These are phyloP conservation scores for Molanna angustata DNA, from an alignment of 2,888 invertebrate genomes.

Conservation along the genomic window DNA sequence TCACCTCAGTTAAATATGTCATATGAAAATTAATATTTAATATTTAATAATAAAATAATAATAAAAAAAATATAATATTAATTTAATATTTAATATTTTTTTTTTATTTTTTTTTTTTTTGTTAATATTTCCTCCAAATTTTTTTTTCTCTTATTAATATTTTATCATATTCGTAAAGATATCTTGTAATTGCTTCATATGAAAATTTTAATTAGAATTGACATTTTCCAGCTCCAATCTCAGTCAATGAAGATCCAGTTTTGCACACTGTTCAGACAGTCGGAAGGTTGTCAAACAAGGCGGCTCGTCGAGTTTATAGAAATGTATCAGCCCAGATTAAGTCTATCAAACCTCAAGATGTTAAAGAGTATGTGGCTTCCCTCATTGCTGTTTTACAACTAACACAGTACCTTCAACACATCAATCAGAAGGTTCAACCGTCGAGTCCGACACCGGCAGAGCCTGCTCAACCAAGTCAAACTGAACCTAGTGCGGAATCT, in stretches of 20 bases:
- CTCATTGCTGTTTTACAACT: slow-evolving; percentile 48
- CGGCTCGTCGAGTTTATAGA: slow-evolving; percentile 67
- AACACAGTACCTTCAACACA: slow-evolving; percentile 48
- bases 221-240: slow-evolving; percentile 56
- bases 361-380: slow-evolving; percentile 50
- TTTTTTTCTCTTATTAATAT: too few species aligned
- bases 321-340: slow-evolving; percentile 61
- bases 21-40: too few species aligned
- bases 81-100: too few species aligned
- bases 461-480: neutral
- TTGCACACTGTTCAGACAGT: slow-evolving; percentile 71
- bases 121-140: too few species aligned
- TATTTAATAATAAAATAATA: too few species aligned
- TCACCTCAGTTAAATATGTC: too few species aligned
- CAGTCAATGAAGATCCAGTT: slow-evolving; percentile 62
- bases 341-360: slow-evolving; percentile 46
- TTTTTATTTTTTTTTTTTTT: too few species aligned
- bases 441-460: too few species aligned
- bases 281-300: slow-evolving; percentile 67
- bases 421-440: slow-evolving; percentile 36
- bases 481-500: neutral
- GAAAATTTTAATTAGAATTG: too few species aligned
- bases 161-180: too few species aligned
- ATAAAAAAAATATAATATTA: too few species aligned
- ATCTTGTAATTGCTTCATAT: too few species aligned